Evolutionary conservation across 2,888 invertebrate genomes (phyloP).

Genomic region (Sarcophaga caerulescens): DNA sequence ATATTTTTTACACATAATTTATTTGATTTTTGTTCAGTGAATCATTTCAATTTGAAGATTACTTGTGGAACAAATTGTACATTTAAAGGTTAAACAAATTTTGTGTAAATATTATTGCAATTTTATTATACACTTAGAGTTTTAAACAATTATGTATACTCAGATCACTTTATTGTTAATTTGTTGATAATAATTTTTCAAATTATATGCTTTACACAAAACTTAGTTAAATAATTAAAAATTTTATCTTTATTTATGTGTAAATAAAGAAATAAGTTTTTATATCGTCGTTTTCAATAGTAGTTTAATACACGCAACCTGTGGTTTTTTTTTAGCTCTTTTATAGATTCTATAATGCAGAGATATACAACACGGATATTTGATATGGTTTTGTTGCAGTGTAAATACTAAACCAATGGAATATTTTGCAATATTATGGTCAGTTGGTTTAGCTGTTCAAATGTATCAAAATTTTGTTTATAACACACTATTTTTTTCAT

Average conservation of each 20-base stretch:
- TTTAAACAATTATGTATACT: background rate
- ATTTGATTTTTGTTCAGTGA: too few species aligned
- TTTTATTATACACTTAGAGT: too few species aligned
- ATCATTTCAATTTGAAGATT: too few species aligned
- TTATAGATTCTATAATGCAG: slow-evolving; percentile 7
- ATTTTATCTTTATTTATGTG: slow-evolving; percentile 33
- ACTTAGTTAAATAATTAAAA: slow-evolving; percentile 53
- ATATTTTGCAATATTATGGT: slow-evolving; percentile 64
- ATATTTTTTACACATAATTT: too few species aligned
- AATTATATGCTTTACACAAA: slow-evolving; percentile 4
- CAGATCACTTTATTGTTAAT: background rate
- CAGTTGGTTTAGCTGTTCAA: slow-evolving; percentile 55
- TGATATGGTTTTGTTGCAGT: slow-evolving; percentile 52
- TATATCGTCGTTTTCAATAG: slow-evolving; percentile 9
- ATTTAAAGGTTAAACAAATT: too few species aligned
- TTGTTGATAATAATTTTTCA: background rate
- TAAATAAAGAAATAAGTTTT: slow-evolving; percentile 38
- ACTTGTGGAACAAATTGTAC: too few species aligned
- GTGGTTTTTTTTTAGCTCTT: slow-evolving; percentile 1
- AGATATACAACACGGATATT: slow-evolving; percentile 60
- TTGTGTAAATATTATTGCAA: too few species aligned
- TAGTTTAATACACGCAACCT: slow-evolving; percentile 45
- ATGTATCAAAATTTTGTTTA: slow-evolving; percentile 29
- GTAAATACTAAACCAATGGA: slow-evolving; percentile 31
- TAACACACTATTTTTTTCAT: background rate